A percentile compares a stretch with the other conserved stretches of the same genome.
Evolutionary conservation across 2,888 invertebrate genomes (phyloP).

Genomic region (Camptogramma bilineatum): DNA sequence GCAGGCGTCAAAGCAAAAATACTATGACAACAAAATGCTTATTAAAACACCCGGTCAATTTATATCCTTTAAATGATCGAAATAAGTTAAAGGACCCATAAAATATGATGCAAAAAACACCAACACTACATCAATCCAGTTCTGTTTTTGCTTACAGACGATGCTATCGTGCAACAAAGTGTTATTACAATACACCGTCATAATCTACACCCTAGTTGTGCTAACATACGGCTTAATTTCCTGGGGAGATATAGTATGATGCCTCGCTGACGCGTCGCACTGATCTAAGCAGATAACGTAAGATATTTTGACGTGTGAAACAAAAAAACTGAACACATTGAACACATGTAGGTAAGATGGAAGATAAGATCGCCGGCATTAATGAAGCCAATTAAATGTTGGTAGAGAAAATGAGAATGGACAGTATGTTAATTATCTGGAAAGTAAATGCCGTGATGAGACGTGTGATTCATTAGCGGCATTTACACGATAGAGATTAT

Average conservation of each 20-base stretch:
- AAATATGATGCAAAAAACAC: constrained; percentile 41
- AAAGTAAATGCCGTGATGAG: constrained; percentile 24
- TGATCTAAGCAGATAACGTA: constrained; percentile 65
- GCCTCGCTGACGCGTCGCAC: constrained; percentile 60
- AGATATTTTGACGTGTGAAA: constrained; percentile 72
- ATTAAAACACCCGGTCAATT: constrained; percentile 22
- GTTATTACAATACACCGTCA: constrained; percentile 42
- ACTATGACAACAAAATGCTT: constrained; percentile 14
- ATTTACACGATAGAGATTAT: too few species aligned
- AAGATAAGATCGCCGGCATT: constrained; percentile 49
- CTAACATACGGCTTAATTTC: constrained; percentile 29
- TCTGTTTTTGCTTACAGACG: constrained; percentile 56
- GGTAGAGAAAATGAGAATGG: constrained; percentile 44
- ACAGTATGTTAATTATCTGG: constrained; percentile 41
- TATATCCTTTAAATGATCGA: constrained; percentile 27
- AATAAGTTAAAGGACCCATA: constrained; percentile 35
- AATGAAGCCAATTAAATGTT: constrained; percentile 48
- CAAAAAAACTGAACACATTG: constrained; percentile 54
- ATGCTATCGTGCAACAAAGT: constrained; percentile 64
- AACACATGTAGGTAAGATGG: constrained; percentile 57
- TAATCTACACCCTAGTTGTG: constrained; percentile 4
- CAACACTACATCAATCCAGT: constrained; percentile 52
- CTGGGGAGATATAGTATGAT: constrained; percentile 30
- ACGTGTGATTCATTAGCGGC: constrained; percentile 23
- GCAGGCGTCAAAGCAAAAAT: constrained; percentile 2